A percentile compares a stretch with the other conserved stretches of the same genome.
Conservation (phyloP, 1,140 invertebrate genomes). For the Orchestia grillus region DNA sequence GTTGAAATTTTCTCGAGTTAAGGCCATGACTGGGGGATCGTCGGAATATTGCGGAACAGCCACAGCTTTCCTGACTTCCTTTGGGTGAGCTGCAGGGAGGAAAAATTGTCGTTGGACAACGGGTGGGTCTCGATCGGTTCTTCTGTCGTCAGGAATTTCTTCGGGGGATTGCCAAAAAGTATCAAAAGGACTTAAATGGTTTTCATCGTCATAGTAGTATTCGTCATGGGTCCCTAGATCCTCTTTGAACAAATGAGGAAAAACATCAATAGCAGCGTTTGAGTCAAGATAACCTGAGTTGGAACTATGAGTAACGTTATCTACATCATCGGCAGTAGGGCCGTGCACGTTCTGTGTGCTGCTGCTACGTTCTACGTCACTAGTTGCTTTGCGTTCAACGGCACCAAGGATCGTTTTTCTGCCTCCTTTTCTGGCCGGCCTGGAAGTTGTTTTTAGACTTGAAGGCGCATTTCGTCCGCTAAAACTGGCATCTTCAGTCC, state of each 20-base stretch:
- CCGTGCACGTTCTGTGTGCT: too few species aligned
- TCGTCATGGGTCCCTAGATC: conserved; percentile 65
- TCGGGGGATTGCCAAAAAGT: conserved; percentile 36
- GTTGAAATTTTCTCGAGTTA: conserved; percentile 62
- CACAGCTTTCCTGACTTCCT: background rate
- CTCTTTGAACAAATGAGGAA: conserved; percentile 66
- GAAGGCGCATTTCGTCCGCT: background rate
- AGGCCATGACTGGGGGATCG: conserved; percentile 57
- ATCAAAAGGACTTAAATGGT: conserved; percentile 60
- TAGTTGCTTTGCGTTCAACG: background rate
- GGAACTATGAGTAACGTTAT: background rate
- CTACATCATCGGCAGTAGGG: background rate
- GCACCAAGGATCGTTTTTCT: background rate
- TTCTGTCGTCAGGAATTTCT: background rate
- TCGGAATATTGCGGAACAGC: conserved; percentile 42
- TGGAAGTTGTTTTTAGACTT: background rate
- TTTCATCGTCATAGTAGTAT: conserved; percentile 66
- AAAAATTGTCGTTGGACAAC: conserved; percentile 35
- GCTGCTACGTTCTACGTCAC: background rate
- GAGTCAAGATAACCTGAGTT: background rate
- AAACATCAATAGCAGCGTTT: conserved; percentile 61
- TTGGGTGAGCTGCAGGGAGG: conserved; percentile 1
- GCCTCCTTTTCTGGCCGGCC: conserved; percentile 8
- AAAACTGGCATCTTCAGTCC: background rate
- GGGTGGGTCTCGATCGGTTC: conserved; percentile 26